Evolutionary conservation across 2,888 invertebrate genomes (phyloP).

Genomic region (Pheosia tremula): DNA sequence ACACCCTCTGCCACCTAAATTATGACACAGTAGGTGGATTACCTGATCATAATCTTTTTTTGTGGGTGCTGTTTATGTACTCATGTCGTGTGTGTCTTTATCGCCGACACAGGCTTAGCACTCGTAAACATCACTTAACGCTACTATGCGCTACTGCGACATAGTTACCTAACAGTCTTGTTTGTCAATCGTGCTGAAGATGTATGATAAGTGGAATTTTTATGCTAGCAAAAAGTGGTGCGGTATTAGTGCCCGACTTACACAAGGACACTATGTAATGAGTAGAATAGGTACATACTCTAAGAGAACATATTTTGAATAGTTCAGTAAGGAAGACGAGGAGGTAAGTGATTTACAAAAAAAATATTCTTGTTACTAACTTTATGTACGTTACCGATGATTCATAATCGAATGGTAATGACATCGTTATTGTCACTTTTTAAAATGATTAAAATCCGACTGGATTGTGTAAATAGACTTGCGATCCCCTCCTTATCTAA

Average conservation of each 20-base stretch:
- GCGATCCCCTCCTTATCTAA: too few species aligned
- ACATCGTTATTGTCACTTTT: too few species aligned
- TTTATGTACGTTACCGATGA: too few species aligned
- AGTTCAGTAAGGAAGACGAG: too few species aligned
- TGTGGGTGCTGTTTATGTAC: slow-evolving; percentile 42
- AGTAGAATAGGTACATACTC: too few species aligned
- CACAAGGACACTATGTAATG: too few species aligned
- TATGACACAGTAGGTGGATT: slow-evolving; percentile 31
- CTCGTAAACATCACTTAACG: slow-evolving; percentile 52
- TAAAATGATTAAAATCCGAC: too few species aligned
- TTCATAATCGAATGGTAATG: too few species aligned
- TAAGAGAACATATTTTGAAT: too few species aligned
- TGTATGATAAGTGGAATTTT: slow-evolving; percentile 44
- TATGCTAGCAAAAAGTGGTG: slow-evolving; percentile 21
- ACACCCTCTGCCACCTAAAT: slow-evolving; percentile 25
- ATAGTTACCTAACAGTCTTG: slow-evolving; percentile 56
- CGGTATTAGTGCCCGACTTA: neutral
- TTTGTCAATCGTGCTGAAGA: slow-evolving; percentile 58
- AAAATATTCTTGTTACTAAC: too few species aligned
- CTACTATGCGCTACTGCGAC: slow-evolving; percentile 33
- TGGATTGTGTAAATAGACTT: too few species aligned
- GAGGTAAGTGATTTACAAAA: too few species aligned
- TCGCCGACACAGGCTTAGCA: slow-evolving; percentile 29
- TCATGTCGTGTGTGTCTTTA: slow-evolving; percentile 40
- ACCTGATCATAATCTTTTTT: slow-evolving; percentile 33